Percentiles rank a stretch among this genome's conserved stretches.
Evolutionary conservation across 2,113 vertebrate species (phyloP).

Genomic region (Oreotragus oreotragus): DNA sequence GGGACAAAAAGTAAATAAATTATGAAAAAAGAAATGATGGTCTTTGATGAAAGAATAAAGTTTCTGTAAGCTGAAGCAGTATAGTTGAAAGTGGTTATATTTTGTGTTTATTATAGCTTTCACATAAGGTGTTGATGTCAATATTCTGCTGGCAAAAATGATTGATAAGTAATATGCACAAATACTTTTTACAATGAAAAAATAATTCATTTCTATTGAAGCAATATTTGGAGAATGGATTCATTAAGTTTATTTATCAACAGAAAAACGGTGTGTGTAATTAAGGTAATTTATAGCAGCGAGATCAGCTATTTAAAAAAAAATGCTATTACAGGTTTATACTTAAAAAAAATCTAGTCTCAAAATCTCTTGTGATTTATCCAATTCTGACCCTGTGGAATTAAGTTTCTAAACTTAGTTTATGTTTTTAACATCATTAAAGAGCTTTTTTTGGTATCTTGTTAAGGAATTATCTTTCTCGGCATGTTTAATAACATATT

Average conservation of each 20-base stretch:
- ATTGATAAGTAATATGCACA: not conserved
- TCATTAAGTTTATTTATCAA: not conserved
- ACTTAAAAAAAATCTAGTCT: not conserved
- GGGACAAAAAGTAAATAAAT: not conserved
- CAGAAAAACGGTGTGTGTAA: not conserved
- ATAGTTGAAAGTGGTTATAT: not conserved
- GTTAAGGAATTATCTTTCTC: not conserved
- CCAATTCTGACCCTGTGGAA: not conserved
- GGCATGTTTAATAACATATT: not conserved
- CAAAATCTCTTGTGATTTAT: not conserved
- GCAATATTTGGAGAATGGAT: not conserved
- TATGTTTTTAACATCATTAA: not conserved
- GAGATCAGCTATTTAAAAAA: not conserved
- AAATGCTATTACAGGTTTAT: not conserved
- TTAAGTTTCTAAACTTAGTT: not conserved
- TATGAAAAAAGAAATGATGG: not conserved
- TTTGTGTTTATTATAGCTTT: not conserved
- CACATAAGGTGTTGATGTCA: not conserved
- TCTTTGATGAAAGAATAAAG: not conserved
- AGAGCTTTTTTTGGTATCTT: not conserved
- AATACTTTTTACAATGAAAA: not conserved
- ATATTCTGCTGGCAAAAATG: not conserved
- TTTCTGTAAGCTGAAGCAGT: not conserved
- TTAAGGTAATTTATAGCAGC: not conserved
- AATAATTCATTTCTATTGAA: not conserved